Evolutionary conservation across 2,113 vertebrate genomes (phyloP), one percentile per base, ranked within the genome.

Genomic region (Platysteira castanea): DNA sequence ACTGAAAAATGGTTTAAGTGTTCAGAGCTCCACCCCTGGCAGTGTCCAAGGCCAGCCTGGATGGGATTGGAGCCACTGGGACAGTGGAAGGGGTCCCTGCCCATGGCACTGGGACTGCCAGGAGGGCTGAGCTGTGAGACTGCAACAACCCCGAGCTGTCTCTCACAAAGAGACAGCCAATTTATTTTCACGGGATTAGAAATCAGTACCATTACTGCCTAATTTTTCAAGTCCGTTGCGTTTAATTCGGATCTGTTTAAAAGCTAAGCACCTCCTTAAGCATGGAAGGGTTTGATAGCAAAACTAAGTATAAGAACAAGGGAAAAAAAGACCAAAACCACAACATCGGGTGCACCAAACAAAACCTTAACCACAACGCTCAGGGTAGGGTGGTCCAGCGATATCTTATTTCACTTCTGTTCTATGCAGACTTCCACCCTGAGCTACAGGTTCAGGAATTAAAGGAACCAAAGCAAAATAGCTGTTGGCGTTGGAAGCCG

Each of bases 301-400:
- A 89, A 76, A 19, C 3, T 15, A 75, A 24, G 3, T 35, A 27
- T 1, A n/a, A 73, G 68, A 30, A 8, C 0, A 8, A 46, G 11
- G 10, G 2, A 6, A 3, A 3, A 6, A n/a, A 65, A 57, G 2
- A 6, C 9, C 9, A 28, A 46, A 65, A 15, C 14, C 33, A 18
- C 35, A 56, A 8, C 10, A 39, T 1, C 1, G 4, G 23, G 7
- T 8, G 37, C 28, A 33, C 13, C 37, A 33, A 74, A 14, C 27
- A 74, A 30, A 63, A 26, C 18, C 39, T 2, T 2, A 10, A 76
- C 8, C 16, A 18, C 64, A 9, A 13, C 16, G 28, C 13, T 44
- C 53, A 1, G 19, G 15, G 8, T 0, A 6, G 7, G 17, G 15
- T 0, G 13, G 12, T 3, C 8, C 52, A 6, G n/a, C 21, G 31